These are phyloP conservation scores for Darevskia nairensis DNA, from an alignment of 2,797 vertebrate species.

Conservation along the genomic window DNA sequence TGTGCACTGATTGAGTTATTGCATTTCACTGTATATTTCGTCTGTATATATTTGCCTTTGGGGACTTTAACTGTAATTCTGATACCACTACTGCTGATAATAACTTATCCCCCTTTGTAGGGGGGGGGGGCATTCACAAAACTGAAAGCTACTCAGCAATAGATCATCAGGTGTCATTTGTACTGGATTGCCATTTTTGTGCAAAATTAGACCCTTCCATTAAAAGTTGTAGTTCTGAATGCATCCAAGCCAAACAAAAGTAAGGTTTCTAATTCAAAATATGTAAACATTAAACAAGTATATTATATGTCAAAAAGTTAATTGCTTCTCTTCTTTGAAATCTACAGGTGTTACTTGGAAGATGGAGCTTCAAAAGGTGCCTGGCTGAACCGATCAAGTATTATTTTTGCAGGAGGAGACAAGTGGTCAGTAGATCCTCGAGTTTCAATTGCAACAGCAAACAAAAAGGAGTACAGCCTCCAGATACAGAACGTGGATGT, in stretches of 20 bases:
- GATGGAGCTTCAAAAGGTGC: conserved; percentile 97
- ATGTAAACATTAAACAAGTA: neutral
- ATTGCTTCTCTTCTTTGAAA: conserved; percentile 40
- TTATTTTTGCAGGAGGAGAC: conserved; percentile 96
- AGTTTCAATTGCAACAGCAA: conserved; percentile 93
- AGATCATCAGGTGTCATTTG: neutral
- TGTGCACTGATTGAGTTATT: too few species aligned
- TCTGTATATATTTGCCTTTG: too few species aligned
- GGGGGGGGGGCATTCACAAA: too few species aligned
- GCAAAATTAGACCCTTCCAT: neutral
- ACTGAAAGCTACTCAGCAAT: too few species aligned
- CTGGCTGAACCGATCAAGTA: conserved; percentile 98
- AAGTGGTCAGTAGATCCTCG: conserved; percentile 98
- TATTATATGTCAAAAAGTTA: neutral
- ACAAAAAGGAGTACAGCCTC: conserved; percentile 96
- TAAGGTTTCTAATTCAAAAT: neutral
- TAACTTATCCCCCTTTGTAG: too few species aligned
- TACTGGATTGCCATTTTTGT: neutral
- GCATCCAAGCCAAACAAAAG: neutral
- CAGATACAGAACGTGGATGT: conserved; percentile 98
- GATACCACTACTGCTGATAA: too few species aligned
- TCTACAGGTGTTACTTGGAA: conserved; percentile 92
- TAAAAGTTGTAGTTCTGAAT: neutral
- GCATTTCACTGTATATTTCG: too few species aligned
- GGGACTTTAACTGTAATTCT: too few species aligned